A percentile compares a stretch with the other conserved stretches of the same genome.
Evolutionary conservation across 1,140 invertebrate genomes (phyloP).

Genomic region (Eueides isabella): DNA sequence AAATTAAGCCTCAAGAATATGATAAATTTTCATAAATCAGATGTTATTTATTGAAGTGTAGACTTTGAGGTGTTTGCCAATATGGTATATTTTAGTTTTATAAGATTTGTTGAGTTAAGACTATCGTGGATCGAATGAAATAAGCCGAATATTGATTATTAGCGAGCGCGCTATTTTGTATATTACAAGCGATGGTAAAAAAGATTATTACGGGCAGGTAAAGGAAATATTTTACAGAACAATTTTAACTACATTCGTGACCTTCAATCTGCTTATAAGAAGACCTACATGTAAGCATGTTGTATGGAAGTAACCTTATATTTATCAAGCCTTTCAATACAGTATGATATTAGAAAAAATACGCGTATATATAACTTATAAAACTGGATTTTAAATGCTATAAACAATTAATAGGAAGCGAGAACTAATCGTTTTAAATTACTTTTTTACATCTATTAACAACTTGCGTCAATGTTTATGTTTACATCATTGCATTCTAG

Average conservation of each 20-base stretch:
- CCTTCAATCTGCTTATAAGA: not conserved
- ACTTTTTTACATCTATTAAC: slow-evolving; percentile 10
- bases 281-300: not conserved
- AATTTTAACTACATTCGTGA: slow-evolving; percentile 8
- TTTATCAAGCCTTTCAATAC: no score
- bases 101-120: slow-evolving; percentile 61
- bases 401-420: slow-evolving; percentile 33
- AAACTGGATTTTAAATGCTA: not conserved
- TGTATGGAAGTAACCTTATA: not conserved
- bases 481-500: slow-evolving; percentile 12
- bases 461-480: not conserved
- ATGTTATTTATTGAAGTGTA: slow-evolving; percentile 80
- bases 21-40: slow-evolving; percentile 82
- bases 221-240: slow-evolving; percentile 34
- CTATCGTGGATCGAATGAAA: slow-evolving; percentile 46
- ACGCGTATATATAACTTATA: not conserved
- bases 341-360: not conserved
- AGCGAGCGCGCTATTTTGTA: slow-evolving; percentile 38
- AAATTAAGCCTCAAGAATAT: slow-evolving; percentile 81
- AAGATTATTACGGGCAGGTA: slow-evolving; percentile 39
- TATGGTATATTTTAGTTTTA: slow-evolving; percentile 75
- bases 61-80: slow-evolving; percentile 78
- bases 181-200: slow-evolving; percentile 45
- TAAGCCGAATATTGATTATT: slow-evolving; percentile 41
- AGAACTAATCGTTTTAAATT: slow-evolving; percentile 8